Evolutionary conservation across 2,888 invertebrate species (phyloP).

Genomic region (Falcaria lacertinaria): DNA sequence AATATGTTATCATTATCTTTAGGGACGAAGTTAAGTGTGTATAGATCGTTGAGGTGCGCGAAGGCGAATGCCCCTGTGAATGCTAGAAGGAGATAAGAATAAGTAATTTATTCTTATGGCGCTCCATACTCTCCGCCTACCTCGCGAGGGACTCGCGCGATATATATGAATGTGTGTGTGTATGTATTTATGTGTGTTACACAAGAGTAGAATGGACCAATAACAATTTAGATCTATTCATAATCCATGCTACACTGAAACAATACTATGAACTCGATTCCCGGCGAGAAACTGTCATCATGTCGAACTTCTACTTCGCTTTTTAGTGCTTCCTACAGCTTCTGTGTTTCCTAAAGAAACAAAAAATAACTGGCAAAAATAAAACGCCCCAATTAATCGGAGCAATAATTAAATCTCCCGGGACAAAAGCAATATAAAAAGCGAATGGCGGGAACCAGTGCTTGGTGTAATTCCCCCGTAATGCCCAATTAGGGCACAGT

Average conservation of each 20-base stretch:
- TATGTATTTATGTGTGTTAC: no score
- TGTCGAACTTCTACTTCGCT: no score
- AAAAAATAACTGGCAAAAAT: neutral
- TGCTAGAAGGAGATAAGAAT: slow-evolving; percentile 94
- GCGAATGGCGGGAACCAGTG: neutral
- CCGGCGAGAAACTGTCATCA: no score
- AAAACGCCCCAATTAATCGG: neutral
- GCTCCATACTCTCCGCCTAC: no score
- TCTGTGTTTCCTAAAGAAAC: neutral
- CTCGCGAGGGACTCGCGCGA: no score
- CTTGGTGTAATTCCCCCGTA: neutral
- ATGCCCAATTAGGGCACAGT: neutral
- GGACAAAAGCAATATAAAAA: neutral
- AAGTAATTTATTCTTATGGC: no score
- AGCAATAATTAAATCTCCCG: neutral
- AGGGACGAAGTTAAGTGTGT: slow-evolving; percentile 95
- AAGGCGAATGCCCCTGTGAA: slow-evolving; percentile 94
- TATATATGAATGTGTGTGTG: no score
- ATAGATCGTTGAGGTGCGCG: slow-evolving; percentile 89
- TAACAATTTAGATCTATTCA: no score
- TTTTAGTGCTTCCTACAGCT: no score
- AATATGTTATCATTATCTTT: slow-evolving; percentile 73
- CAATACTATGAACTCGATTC: no score
- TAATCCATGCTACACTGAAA: no score
- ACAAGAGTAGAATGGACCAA: no score